Base-by-base conservation (phyloP, 2,113 vertebrate genomes). In the Aptenodytes forsteri region DNA sequence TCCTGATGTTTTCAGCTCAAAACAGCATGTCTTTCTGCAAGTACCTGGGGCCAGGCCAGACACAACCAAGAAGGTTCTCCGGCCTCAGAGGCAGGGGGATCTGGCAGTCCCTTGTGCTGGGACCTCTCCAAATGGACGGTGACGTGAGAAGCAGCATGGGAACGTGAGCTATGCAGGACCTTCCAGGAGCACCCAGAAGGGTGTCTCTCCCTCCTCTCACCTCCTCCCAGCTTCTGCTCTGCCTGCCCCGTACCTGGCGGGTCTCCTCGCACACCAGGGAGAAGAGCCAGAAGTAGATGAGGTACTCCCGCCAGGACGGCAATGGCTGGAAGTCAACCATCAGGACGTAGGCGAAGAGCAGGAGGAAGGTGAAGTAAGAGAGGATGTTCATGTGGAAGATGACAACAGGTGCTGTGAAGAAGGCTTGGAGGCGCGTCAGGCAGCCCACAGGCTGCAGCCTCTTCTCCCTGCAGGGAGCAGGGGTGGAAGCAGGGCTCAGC, bases 291-390 rank as follows among this genome's bases (percentile, higher is more conserved):
- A 99, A 91, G 95, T 99, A 99, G 86, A 99, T 98, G 93, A 99
- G 94, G 34, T 96, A 70, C 94, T 99, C 99, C 30, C 58, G 70
- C 95, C 97, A 95, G 13, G 99, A 99, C 0, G 99, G 99, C 1
- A 0, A n/a, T 0, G 88, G 52, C 96, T 99, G 99, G 96, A 99
- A 99, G 97, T 99, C 99, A 4, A 99, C 98, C 99, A 99, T 99
- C 67, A 99, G 97, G 85, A 99, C 98, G 2, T 99, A 98, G 16
- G 99, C 99, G 7, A 99, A 99, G 55, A 99, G 98, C 95, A 98
- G 97, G 59, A 99, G 99, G 97, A 99, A 99, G 84, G 98, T 98
- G 14, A 99, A 99, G 96, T 99, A 99, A 22, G 98, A 99, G 61
- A 99, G 98, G 32, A 98, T 99, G 92, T 99, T 99, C 98, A 99